phyloP scores from a whole-genome alignment of 2,888 invertebrate genomes.

The Epinotia brunnichana region DNA sequence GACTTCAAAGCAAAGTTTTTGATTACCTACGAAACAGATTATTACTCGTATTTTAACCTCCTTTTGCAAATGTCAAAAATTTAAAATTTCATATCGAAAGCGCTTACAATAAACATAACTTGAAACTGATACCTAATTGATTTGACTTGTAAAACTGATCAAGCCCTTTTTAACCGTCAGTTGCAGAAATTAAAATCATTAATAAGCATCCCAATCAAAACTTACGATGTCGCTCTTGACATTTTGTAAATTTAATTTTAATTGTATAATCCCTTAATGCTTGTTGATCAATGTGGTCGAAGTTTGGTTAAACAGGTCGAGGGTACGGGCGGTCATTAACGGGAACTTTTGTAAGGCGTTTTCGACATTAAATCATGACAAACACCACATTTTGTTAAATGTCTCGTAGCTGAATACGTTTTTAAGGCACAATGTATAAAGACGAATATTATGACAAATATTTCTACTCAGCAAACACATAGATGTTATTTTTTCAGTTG shows the following conservation, averaged over 20 bases:
- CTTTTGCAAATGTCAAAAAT: slow-evolving; percentile 20
- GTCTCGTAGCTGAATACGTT: not conserved
- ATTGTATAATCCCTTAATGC: slow-evolving; percentile 43
- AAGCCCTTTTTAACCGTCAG: slow-evolving; percentile 17
- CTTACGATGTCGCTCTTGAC: slow-evolving; percentile 39
- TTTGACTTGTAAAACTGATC: slow-evolving; percentile 6
- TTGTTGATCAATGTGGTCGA: slow-evolving; percentile 35
- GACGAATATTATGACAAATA: too few species aligned
- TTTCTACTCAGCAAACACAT: not conserved
- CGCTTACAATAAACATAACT: slow-evolving; percentile 9
- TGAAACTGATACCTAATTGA: slow-evolving; percentile 19
- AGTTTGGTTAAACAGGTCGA: slow-evolving; percentile 39
- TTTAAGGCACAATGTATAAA: too few species aligned
- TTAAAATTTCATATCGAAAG: slow-evolving; percentile 6
- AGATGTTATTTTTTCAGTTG: too few species aligned
- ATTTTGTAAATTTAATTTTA: slow-evolving; percentile 43
- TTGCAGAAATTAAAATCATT: slow-evolving; percentile 34
- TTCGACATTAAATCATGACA: not conserved
- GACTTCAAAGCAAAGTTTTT: too few species aligned
- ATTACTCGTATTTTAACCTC: not conserved
- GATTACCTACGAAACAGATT: too few species aligned
- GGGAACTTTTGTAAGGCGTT: slow-evolving; percentile 2
- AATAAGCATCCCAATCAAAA: slow-evolving; percentile 36
- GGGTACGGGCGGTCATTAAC: slow-evolving; percentile 37
- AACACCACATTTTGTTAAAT: not conserved